Conservation (phyloP, 2,113 vertebrate genomes). For the Alethe castanea region DNA sequence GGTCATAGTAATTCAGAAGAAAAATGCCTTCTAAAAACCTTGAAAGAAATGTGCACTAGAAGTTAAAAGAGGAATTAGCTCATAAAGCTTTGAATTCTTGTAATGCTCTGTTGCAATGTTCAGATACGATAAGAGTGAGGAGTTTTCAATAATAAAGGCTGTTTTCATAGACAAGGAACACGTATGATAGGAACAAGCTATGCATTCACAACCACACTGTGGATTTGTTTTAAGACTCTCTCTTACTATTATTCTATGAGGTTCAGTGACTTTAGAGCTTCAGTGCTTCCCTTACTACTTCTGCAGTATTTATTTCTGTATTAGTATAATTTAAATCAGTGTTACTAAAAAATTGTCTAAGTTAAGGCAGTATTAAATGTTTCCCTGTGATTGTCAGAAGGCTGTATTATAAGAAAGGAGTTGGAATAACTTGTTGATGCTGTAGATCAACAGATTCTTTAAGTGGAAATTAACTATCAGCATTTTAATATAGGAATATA, state of each 20-base stretch:
- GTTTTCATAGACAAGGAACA: neutral
- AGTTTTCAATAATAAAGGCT: neutral
- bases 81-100: neutral
- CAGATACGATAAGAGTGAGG: neutral
- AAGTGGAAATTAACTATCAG: neutral
- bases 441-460: neutral
- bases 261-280: neutral
- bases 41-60: neutral
- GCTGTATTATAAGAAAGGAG: neutral
- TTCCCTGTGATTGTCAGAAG: neutral
- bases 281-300: neutral
- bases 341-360: neutral
- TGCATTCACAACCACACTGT: neutral
- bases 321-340: neutral
- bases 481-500: neutral
- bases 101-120: neutral
- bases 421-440: neutral
- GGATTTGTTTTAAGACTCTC: neutral
- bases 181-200: neutral
- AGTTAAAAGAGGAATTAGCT: neutral
- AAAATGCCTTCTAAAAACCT: neutral
- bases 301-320: neutral
- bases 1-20: neutral
- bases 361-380: neutral
- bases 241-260: neutral